Evolutionary conservation across 2,113 vertebrate species (phyloP).

Genomic region (Prietella phreatophila): DNA sequence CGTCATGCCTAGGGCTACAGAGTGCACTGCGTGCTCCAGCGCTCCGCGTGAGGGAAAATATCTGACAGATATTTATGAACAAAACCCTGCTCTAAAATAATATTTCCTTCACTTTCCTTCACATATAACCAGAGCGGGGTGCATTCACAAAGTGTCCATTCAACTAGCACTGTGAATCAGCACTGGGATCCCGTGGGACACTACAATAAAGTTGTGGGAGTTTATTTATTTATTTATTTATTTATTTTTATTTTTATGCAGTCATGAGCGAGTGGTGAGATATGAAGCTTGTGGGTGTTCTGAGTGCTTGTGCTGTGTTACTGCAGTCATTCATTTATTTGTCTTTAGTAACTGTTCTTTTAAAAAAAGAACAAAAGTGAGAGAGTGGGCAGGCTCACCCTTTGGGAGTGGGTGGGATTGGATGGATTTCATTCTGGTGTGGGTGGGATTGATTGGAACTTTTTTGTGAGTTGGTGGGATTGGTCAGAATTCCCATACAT

Average conservation of each 20-base stretch:
- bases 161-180: neutral
- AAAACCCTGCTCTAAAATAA: neutral
- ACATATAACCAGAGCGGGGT: neutral
- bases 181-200: neutral
- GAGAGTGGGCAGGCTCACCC: neutral
- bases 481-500: no score
- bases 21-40: no score
- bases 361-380: neutral
- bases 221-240: neutral
- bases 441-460: neutral
- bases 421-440: neutral
- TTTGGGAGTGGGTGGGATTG: neutral
- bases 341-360: neutral
- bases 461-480: neutral
- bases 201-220: neutral
- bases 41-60: no score
- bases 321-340: conserved; percentile 4
- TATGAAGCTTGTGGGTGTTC: neutral
- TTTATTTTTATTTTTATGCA: neutral
- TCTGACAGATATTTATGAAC: neutral
- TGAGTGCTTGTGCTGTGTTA: neutral
- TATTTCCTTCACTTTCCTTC: neutral
- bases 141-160: conserved; percentile 1
- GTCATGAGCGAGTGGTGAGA: neutral
- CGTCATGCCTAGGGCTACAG: no score